Evolutionary conservation across 2,888 invertebrate species (phyloP), one percentile per base, ranked within the genome.

Genomic region (Thymelicus acteon): DNA sequence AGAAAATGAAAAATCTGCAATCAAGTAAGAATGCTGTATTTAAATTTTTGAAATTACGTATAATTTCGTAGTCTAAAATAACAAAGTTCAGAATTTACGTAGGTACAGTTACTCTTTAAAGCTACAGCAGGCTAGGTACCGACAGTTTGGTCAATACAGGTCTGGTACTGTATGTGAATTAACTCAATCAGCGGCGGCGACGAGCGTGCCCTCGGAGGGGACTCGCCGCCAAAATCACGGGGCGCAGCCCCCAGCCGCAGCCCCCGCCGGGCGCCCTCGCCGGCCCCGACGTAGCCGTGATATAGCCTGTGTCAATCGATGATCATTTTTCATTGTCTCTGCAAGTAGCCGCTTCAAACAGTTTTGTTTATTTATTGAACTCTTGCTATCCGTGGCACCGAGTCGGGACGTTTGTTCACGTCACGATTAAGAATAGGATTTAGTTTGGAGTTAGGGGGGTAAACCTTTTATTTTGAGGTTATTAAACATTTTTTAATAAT

Each of bases 311-410:
- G 60, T 54, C 68, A 68, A 68, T 68, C 68, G 68, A 68, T 62
- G 57, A 54, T 68, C 68, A 68, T 68, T 68, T 52, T n/a, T 68
- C 68, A 68, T 54, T 68, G 68, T 62, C 68, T 68, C 31, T 15
- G 19, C 62, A 62, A 54, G 61, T 61, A 19, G 54, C 13, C 54
- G 40, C 54, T 54, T 54, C 4, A 7, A 7, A 19, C 15, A 19
- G 49, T 52, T 19, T 52, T 52, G 49, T 52, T 52, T 52, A 52
- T 49, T 49, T 52, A 19, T 52, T 52, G 49, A 52, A 19, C 49
- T 52, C 8, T 52, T n/a, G n/a, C 49, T 49, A 49, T n/a, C 49
- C 0, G 19, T n/a, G 10, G 49, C 15, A 12, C 52, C 52, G 15
- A 52, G 7, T 52, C 49, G 44, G 4, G 44, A 44, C 44, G 8